phyloP scores from a whole-genome alignment of 2,113 vertebrate genomes.

The Plecturocebus donacophilus region DNA sequence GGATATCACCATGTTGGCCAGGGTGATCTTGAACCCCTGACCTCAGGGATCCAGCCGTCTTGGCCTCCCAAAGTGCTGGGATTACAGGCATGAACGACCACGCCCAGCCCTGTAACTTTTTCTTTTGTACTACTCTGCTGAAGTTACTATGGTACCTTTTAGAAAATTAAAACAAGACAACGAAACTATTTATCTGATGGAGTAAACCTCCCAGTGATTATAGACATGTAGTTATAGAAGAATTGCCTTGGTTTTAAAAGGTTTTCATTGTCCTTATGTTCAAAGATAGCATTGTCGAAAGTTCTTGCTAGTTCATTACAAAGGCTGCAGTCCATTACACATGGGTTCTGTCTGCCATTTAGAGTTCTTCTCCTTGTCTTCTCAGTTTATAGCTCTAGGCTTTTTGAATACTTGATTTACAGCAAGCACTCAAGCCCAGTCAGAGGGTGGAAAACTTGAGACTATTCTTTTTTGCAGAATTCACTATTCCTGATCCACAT shows the following conservation, averaged over 20 bases:
- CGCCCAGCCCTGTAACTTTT: background rate
- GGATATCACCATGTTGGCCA: too few relatives aligned
- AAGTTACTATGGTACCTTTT: background rate
- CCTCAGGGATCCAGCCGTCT: too few relatives aligned
- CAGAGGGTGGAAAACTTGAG: background rate
- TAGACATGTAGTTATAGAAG: background rate
- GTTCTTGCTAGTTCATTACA: background rate
- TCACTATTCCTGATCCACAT: background rate
- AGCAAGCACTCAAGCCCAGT: background rate
- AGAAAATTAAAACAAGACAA: conserved; percentile 42
- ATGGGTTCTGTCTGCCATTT: background rate
- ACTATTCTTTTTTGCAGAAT: background rate
- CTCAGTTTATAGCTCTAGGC: background rate
- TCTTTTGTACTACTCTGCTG: background rate
- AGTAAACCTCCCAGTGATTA: background rate
- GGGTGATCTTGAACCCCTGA: too few relatives aligned
- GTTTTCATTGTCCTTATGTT: background rate
- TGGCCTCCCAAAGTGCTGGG: too few relatives aligned
- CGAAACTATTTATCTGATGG: background rate
- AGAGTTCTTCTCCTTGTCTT: background rate
- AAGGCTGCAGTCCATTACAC: background rate
- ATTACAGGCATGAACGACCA: too few relatives aligned
- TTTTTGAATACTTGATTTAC: background rate
- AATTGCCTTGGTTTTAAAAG: background rate
- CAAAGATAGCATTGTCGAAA: background rate